Evolutionary conservation across 2,888 invertebrate species (phyloP).

Genomic region (Marasmarcha lunaedactyla): DNA sequence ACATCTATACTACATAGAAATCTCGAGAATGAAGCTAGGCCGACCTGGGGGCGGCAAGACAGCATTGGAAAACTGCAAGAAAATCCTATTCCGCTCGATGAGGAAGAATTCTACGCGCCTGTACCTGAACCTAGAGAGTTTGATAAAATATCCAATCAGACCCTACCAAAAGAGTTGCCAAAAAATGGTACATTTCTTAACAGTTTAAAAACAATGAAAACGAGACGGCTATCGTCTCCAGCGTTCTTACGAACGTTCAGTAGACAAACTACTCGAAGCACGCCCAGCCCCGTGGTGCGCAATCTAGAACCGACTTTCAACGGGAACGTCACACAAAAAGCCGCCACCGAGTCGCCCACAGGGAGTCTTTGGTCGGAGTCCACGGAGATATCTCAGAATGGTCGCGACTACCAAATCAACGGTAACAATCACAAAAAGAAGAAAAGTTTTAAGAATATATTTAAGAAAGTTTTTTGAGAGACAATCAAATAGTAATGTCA

Average conservation of each 20-base stretch:
- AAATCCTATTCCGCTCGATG: conserved; percentile 66
- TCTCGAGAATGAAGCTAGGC: conserved; percentile 38
- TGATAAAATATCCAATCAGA: conserved; percentile 27
- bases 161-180: conserved; percentile 42
- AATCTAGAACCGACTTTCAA: conserved; percentile 45
- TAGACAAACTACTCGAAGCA: conserved; percentile 39
- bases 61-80: conserved; percentile 51
- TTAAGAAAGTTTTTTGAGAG: conserved; percentile 83
- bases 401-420: conserved; percentile 34
- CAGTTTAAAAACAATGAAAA: conserved; percentile 59
- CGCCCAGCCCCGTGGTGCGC: conserved; percentile 45
- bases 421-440: conserved; percentile 64
- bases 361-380: conserved; percentile 58
- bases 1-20: conserved; percentile 47
- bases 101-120: conserved; percentile 65
- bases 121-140: conserved; percentile 55
- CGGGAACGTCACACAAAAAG: conserved; percentile 39
- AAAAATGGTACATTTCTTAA: conserved; percentile 61
- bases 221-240: conserved; percentile 70
- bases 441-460: conserved; percentile 79
- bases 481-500: conserved; percentile 17
- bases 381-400: conserved; percentile 53
- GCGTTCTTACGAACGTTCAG: conserved; percentile 70
- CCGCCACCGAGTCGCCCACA: conserved; percentile 54
- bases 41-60: conserved; percentile 38